phyloP scores from a whole-genome alignment of 2,888 invertebrate genomes.

The Sympetrum striolatum region DNA sequence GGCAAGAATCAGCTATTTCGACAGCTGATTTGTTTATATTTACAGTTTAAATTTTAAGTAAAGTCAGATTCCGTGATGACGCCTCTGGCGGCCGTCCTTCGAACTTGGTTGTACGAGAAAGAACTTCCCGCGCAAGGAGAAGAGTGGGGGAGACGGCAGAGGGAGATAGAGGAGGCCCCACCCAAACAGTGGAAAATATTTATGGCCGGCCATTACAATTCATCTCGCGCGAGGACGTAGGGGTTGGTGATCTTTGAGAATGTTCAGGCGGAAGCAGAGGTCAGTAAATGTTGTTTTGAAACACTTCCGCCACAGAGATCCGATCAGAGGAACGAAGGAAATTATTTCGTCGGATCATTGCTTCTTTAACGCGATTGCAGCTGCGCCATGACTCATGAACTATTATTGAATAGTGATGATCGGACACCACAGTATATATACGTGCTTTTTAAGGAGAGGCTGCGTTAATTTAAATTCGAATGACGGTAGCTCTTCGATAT shows the following conservation, averaged over 20 bases:
- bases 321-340: not conserved
- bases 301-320: not conserved
- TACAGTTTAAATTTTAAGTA: not conserved
- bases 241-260: conserved; percentile 40
- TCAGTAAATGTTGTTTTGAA: conserved; percentile 39
- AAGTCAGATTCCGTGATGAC: not conserved
- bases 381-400: too few species aligned
- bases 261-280: conserved; percentile 36
- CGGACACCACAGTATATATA: too few species aligned
- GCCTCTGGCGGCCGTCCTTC: conserved; percentile 9
- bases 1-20: too few species aligned
- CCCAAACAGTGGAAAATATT: conserved; percentile 39
- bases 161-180: not conserved
- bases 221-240: conserved; percentile 27
- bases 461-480: too few species aligned
- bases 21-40: too few species aligned
- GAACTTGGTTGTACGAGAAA: conserved; percentile 9
- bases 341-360: not conserved
- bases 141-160: not conserved
- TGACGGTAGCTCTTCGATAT: too few species aligned
- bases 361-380: too few species aligned
- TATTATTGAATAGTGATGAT: too few species aligned
- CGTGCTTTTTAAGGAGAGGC: too few species aligned
- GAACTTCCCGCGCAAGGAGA: not conserved
- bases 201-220: conserved; percentile 41